Evolutionary conservation across 2,113 vertebrate species (phyloP), one percentile per base, ranked within the genome.

Genomic region (Xenopus laevis): DNA sequence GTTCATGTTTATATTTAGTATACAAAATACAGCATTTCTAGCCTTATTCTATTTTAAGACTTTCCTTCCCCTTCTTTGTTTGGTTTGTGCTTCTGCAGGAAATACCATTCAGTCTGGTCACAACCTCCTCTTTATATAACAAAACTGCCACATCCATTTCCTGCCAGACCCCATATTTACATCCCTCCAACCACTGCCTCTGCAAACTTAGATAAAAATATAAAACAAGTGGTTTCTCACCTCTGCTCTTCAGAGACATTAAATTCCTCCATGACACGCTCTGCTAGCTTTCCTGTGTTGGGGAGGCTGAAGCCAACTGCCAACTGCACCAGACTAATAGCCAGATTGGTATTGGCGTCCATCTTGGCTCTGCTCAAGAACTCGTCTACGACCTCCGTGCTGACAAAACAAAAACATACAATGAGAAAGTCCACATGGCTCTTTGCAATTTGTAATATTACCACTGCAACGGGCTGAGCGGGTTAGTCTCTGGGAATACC

Each of bases 281-380:
- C 81, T 3, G 87, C 84, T 13, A 98, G 89, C 8, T 0, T 67
- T 0, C 89, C 78, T 0, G 87, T 89, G 0, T 79, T 10, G 1
- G 86, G 82, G 20, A 96, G 84, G 62, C 89, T 92, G 7, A 96
- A 93, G 68, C 87, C 71, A 0, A 85, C 85, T 0, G 95, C 93
- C 78, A 96, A 78, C 86, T 93, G 89, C 4, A 98, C 89, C 58
- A 98, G 74, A 71, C 93, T 87, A 47, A 97, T 78, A 0, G 94
- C 96, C 78, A 82, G 85, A 6, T 84, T 74, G 0, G 89, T 53
- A 5, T 72, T 81, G 0, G 59, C 80, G 0, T 68, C 79, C 57
- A 69, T 77, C 75, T 81, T 84, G 3, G 91, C 90, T 53, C 58
- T 84, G 4, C 72, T 84, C 85, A 97, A 77, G 75, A 96, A 92